A percentile compares a stretch with the other conserved stretches of the same genome.
These are phyloP conservation scores for Paguma larvata DNA, from an alignment of 2,797 vertebrate species.

Conservation along the genomic window DNA sequence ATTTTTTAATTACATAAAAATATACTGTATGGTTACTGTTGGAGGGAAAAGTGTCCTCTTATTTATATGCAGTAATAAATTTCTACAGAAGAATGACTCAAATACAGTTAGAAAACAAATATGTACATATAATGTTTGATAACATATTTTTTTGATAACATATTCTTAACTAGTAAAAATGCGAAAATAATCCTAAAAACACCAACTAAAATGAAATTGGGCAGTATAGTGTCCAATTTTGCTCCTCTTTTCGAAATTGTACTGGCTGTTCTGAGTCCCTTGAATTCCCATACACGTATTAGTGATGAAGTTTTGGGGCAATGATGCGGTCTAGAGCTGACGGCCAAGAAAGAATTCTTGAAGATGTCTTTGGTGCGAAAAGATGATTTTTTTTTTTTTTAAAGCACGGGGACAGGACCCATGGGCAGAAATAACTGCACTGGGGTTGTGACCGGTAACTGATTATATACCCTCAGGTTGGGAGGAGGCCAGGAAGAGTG, in stretches of 20 bases:
- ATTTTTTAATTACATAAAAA: neutral
- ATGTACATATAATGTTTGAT: neutral
- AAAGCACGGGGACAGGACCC: too few species aligned
- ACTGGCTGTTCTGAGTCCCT: neutral
- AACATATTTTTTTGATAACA: neutral
- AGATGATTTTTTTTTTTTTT: too few species aligned
- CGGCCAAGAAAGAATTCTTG: too few species aligned
- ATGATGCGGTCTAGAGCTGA: too few species aligned
- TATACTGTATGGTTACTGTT: neutral
- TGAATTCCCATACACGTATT: neutral
- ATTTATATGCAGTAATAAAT: neutral
- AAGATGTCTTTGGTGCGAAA: too few species aligned
- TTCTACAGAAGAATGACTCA: neutral
- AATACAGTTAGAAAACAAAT: conserved; percentile 1
- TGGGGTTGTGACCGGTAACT: too few species aligned
- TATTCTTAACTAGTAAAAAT: conserved; percentile 27
- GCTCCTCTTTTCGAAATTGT: conserved; percentile 30
- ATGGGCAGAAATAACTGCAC: too few species aligned
- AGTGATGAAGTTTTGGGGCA: neutral
- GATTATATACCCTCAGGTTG: too few species aligned
- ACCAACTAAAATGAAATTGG: neutral
- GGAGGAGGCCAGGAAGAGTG: too few species aligned
- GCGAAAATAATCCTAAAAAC: neutral
- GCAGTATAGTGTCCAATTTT: neutral
- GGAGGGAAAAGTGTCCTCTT: neutral